Conservation (phyloP, 2,888 invertebrate genomes). For the Phyllotreta striolata region DNA sequence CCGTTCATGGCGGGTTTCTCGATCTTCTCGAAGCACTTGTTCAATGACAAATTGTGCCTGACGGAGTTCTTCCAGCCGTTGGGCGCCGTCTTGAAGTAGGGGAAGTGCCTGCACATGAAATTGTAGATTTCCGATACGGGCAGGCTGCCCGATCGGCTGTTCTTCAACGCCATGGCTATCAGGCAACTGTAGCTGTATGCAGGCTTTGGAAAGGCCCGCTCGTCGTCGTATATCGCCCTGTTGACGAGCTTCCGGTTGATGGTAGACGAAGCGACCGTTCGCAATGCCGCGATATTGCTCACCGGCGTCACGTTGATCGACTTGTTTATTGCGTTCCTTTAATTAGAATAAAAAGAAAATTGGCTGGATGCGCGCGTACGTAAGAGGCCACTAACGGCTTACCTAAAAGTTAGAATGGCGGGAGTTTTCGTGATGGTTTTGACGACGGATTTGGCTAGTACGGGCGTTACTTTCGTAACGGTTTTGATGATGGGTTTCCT, state of each 20-base stretch:
- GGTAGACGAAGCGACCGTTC: conserved; percentile 45
- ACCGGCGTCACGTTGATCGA: conserved; percentile 54
- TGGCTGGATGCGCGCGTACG: neutral
- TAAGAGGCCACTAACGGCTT: conserved; percentile 15
- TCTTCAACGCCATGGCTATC: conserved; percentile 97
- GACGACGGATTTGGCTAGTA: conserved; percentile 55
- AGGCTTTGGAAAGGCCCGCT: conserved; percentile 88
- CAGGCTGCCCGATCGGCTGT: conserved; percentile 85
- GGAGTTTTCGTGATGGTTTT: conserved; percentile 51
- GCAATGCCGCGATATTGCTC: conserved; percentile 45
- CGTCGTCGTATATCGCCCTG: conserved; percentile 56
- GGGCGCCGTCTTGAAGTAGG: conserved; percentile 97
- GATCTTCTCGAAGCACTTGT: conserved; percentile 98
- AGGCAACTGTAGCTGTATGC: conserved; percentile 98
- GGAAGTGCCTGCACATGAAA: conserved; percentile 99
- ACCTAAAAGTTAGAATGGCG: conserved; percentile 52
- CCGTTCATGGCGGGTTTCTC: conserved; percentile 92
- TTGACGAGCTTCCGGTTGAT: conserved; percentile 28
- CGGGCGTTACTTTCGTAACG: conserved; percentile 57
- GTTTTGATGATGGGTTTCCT: conserved; percentile 52
- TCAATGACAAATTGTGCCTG: conserved; percentile 94
- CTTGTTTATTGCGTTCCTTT: conserved; percentile 44
- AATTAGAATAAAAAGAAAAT: neutral
- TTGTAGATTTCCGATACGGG: conserved; percentile 99
- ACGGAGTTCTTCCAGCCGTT: conserved; percentile 99